Percentiles rank a stretch among this genome's conserved stretches.
Evolutionary conservation across 2,888 invertebrate species (phyloP).

Genomic region (Volucella zonaria): DNA sequence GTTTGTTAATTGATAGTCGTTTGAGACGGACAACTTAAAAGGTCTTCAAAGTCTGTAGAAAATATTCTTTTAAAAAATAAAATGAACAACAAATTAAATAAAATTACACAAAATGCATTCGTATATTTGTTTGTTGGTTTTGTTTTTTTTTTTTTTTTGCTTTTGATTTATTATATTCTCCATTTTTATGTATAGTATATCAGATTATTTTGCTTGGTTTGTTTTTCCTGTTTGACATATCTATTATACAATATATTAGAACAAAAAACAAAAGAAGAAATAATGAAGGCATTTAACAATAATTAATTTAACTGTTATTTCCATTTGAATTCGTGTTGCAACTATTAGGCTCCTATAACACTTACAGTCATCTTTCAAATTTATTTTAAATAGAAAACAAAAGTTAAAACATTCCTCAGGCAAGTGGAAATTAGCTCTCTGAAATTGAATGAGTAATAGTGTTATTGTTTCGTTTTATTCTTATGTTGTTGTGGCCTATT

Average conservation of each 20-base stretch:
- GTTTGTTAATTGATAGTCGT: too few species aligned
- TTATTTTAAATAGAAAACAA: constrained; percentile 33
- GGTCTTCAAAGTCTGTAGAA: background rate
- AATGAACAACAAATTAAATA: background rate
- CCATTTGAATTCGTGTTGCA: constrained; percentile 46
- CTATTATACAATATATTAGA: constrained; percentile 31
- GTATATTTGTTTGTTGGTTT: too few species aligned
- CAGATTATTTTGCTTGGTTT: constrained; percentile 24
- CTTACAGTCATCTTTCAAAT: constrained; percentile 69
- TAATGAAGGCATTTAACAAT: constrained; percentile 42
- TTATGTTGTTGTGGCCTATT: constrained; percentile 33
- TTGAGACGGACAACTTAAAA: too few species aligned
- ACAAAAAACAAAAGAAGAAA: constrained; percentile 46
- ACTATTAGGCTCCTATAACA: constrained; percentile 31
- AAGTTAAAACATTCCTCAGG: background rate
- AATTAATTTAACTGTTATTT: constrained; percentile 54
- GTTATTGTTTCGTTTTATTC: constrained; percentile 1
- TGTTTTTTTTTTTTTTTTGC: constrained; percentile 4
- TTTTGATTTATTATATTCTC: constrained; percentile 59
- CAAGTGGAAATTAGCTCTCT: background rate
- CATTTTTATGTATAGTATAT: constrained; percentile 59
- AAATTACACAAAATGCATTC: background rate
- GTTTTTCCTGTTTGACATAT: constrained; percentile 32
- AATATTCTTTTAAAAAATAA: background rate
- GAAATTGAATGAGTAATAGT: constrained; percentile 2